These are phyloP conservation scores for Homarus gammarus DNA, from an alignment of 2,888 invertebrate species.

Conservation along the genomic window DNA sequence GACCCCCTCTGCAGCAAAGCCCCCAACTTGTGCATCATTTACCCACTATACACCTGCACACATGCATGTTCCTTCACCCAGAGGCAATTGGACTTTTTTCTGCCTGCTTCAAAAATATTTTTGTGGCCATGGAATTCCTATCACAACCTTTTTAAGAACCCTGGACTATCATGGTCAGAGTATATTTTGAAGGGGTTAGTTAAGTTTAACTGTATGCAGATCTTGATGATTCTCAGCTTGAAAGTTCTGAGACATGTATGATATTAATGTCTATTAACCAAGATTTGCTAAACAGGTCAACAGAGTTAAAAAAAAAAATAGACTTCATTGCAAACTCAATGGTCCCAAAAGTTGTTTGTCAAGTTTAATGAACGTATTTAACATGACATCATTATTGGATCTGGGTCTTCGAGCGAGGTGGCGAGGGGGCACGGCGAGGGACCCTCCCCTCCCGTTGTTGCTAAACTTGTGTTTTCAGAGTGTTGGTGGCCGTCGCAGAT, in stretches of 20 bases:
- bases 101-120: not conserved
- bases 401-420: constrained; percentile 29
- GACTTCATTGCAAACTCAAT: not conserved
- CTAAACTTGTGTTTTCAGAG: constrained; percentile 55
- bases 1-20: too few species aligned
- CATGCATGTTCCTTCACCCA: not conserved
- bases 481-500: constrained; percentile 31
- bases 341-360: not conserved
- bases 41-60: not conserved
- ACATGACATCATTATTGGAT: not conserved
- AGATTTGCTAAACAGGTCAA: not conserved
- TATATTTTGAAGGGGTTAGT: not conserved
- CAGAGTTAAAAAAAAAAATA: not conserved
- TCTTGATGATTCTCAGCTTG: too few species aligned
- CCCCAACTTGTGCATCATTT: not conserved
- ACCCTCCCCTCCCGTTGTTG: constrained; percentile 25
- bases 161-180: not conserved
- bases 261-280: not conserved
- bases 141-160: not conserved
- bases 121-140: not conserved
- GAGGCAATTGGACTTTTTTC: not conserved
- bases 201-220: too few species aligned
- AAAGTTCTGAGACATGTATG: too few species aligned
- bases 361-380: not conserved
- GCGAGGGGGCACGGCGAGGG: constrained; percentile 11